phyloP scores from a whole-genome alignment of 2,113 vertebrate species.

The Patagioenas fasciata region DNA sequence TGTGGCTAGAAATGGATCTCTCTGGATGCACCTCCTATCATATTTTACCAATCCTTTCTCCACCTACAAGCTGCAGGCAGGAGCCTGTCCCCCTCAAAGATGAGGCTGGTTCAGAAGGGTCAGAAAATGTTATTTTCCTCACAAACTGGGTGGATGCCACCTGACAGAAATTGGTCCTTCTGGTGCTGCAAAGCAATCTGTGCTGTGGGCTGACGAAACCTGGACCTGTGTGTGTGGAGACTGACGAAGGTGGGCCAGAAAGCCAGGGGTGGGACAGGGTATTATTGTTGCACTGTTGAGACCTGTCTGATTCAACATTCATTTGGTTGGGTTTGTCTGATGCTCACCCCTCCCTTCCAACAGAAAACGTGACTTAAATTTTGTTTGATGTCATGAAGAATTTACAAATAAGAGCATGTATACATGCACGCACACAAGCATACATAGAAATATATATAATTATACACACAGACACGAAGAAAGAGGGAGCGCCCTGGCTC shows the following conservation, averaged over 20 bases:
- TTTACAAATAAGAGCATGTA: background rate
- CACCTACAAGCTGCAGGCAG: fast-evolving
- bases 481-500: background rate
- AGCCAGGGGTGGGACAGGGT: background rate
- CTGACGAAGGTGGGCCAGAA: background rate
- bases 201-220: background rate
- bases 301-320: background rate
- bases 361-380: background rate
- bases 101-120: background rate
- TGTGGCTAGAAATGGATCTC: background rate
- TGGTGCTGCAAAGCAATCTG: background rate
- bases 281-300: background rate
- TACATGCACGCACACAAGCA: background rate
- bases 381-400: background rate
- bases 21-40: background rate
- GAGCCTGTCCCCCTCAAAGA: background rate
- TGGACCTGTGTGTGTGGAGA: background rate
- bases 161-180: background rate
- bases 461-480: background rate
- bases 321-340: background rate
- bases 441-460: background rate
- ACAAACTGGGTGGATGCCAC: background rate
- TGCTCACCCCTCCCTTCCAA: background rate
- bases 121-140: background rate
- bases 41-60: background rate